Evolutionary conservation across 2,888 invertebrate species (phyloP).

Genomic region (Heliconius aoede): DNA sequence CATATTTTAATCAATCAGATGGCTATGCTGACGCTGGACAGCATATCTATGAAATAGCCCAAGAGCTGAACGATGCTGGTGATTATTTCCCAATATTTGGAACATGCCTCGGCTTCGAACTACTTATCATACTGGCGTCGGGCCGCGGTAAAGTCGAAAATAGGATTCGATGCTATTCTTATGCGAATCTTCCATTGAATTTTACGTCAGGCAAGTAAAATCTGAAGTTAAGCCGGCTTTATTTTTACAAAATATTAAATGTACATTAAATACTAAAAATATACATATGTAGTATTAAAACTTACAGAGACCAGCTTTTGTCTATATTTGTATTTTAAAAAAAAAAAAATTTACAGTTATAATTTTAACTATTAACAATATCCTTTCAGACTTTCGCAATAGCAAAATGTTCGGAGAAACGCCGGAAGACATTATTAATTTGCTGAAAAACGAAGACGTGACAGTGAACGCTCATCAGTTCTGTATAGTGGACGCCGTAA

Average conservation of each 20-base stretch:
- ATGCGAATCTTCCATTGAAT: conserved; percentile 85
- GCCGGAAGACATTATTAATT: conserved; percentile 82
- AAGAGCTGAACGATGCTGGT: conserved; percentile 86
- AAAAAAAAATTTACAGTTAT: neutral
- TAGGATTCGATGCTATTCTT: conserved; percentile 85
- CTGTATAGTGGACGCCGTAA: conserved; percentile 86
- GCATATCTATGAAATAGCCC: conserved; percentile 87
- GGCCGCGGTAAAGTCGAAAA: conserved; percentile 80
- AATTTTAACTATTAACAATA: neutral
- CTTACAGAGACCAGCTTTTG: neutral
- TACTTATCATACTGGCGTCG: conserved; percentile 86
- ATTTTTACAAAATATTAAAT: neutral
- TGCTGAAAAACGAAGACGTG: conserved; percentile 84
- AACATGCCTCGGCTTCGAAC: conserved; percentile 94
- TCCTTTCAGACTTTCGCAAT: conserved; percentile 77
- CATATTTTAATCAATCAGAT: conserved; percentile 86
- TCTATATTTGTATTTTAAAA: too few relatives aligned
- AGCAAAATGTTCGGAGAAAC: conserved; percentile 87
- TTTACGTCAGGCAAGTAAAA: conserved; percentile 84
- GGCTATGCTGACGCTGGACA: conserved; percentile 91
- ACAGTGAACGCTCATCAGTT: conserved; percentile 90
- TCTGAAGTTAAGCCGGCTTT: neutral
- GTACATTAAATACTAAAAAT: neutral
- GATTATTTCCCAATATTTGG: conserved; percentile 94
- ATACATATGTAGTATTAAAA: neutral